Percentiles rank a stretch among this genome's conserved stretches.
Evolutionary conservation across 2,888 invertebrate genomes (phyloP).

Genomic region (Eupeodes luniger): DNA sequence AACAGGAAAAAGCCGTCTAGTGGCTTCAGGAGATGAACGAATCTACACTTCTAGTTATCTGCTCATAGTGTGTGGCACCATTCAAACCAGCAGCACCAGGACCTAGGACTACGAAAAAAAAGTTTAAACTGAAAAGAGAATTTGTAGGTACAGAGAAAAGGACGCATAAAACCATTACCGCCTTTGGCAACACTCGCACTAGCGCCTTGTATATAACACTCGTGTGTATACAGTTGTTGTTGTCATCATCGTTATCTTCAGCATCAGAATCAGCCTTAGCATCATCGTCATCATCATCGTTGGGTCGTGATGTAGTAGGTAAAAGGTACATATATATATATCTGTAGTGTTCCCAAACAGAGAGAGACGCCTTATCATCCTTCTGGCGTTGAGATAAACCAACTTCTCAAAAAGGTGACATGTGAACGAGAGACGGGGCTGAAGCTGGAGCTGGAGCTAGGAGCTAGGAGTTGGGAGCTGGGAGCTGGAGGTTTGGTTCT

Average conservation of each 20-base stretch:
- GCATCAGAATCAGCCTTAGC: constrained; percentile 11
- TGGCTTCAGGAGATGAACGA: constrained; percentile 52
- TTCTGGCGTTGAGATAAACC: constrained; percentile 42
- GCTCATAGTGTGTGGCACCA: constrained; percentile 44
- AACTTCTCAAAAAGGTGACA: constrained; percentile 58
- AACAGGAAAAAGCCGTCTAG: constrained; percentile 64
- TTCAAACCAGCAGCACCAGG: constrained; percentile 45
- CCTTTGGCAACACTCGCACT: constrained; percentile 28
- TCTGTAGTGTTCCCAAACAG: constrained; percentile 19
- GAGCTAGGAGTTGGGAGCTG: too few relatives aligned
- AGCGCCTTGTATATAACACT: too few relatives aligned
- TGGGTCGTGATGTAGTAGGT: constrained; percentile 11
- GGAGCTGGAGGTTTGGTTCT: neutral
- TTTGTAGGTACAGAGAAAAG: constrained; percentile 34
- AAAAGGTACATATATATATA: too few relatives aligned
- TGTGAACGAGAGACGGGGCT: constrained; percentile 38
- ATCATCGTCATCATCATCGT: neutral
- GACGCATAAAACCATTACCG: constrained; percentile 32
- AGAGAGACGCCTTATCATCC: constrained; percentile 49
- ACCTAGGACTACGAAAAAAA: constrained; percentile 24
- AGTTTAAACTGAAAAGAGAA: constrained; percentile 43
- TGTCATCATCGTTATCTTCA: constrained; percentile 41
- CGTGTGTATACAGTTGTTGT: neutral
- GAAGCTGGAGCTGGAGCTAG: neutral
- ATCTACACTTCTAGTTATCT: constrained; percentile 49